These are phyloP conservation scores for Macaria liturata DNA, from an alignment of 2,888 invertebrate genomes.

Conservation along the genomic window DNA sequence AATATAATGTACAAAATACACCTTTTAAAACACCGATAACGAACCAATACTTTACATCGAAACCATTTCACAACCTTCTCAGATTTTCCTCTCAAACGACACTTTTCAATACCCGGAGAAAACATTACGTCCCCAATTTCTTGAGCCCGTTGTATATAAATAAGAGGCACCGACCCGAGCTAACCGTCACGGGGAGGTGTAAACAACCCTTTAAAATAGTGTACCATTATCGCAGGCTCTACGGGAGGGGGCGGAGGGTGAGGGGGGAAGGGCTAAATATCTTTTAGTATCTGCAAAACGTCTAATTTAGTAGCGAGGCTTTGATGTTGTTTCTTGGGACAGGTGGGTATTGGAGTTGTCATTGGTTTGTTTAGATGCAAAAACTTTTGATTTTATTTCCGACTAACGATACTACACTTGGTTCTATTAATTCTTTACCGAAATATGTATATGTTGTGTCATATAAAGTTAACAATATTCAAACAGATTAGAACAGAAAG, in stretches of 20 bases:
- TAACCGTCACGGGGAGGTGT: constrained; percentile 53
- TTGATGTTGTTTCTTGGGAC: constrained; percentile 59
- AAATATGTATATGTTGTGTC: no score
- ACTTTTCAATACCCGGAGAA: constrained; percentile 7
- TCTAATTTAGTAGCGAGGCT: constrained; percentile 72
- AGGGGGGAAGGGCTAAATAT: constrained; percentile 62
- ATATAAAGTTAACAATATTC: no score
- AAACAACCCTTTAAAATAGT: constrained; percentile 78
- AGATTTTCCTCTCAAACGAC: background rate
- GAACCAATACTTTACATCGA: no score
- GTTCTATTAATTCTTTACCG: no score
- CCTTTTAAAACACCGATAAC: no score
- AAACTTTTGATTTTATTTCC: background rate
- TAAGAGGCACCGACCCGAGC: constrained; percentile 34
- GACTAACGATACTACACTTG: no score
- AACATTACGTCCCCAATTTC: constrained; percentile 25
- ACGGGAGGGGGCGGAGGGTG: constrained; percentile 25
- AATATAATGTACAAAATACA: no score
- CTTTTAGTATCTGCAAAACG: constrained; percentile 79
- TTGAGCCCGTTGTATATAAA: constrained; percentile 34
- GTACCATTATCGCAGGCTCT: constrained; percentile 48
- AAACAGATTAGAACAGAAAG: no score
- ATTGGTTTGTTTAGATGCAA: background rate
- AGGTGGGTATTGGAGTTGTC: constrained; percentile 40
- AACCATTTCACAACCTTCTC: no score